Percentiles rank a stretch among this genome's conserved stretches.
Evolutionary conservation across 2,113 vertebrate species (phyloP).

Genomic region (Orcinus orca): DNA sequence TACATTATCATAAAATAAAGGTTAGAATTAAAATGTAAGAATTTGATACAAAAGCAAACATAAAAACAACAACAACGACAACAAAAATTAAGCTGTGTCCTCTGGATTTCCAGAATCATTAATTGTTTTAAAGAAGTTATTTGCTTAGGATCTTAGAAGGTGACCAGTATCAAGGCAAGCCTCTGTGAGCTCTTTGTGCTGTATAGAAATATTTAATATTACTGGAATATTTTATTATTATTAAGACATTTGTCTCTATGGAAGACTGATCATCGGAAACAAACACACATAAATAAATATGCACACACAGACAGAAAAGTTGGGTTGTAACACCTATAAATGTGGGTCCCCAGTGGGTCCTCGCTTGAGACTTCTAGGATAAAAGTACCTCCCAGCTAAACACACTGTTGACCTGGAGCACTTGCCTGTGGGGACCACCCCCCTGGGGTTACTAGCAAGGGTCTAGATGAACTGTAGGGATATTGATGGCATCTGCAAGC

Average conservation of each 20-base stretch:
- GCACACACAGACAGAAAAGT: background rate
- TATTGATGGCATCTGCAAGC: background rate
- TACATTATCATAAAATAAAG: background rate
- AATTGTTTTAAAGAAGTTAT: background rate
- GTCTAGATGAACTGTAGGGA: background rate
- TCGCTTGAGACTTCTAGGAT: background rate
- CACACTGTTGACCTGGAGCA: background rate
- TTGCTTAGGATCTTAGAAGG: background rate
- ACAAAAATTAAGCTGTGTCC: background rate
- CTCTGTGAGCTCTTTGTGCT: background rate
- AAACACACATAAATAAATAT: background rate
- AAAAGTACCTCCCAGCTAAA: background rate
- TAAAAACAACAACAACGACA: background rate
- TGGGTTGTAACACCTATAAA: background rate
- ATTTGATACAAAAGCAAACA: background rate
- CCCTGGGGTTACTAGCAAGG: too few species aligned
- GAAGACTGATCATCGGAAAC: background rate
- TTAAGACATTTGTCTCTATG: background rate
- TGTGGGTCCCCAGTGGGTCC: too few species aligned
- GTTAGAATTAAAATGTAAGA: background rate
- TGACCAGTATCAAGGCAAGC: background rate
- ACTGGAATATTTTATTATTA: background rate
- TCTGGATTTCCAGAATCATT: background rate
- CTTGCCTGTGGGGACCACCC: background rate
- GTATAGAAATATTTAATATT: background rate